Base-by-base conservation (phyloP, 2,113 vertebrate species). In the Burhinus oedicnemus region DNA sequence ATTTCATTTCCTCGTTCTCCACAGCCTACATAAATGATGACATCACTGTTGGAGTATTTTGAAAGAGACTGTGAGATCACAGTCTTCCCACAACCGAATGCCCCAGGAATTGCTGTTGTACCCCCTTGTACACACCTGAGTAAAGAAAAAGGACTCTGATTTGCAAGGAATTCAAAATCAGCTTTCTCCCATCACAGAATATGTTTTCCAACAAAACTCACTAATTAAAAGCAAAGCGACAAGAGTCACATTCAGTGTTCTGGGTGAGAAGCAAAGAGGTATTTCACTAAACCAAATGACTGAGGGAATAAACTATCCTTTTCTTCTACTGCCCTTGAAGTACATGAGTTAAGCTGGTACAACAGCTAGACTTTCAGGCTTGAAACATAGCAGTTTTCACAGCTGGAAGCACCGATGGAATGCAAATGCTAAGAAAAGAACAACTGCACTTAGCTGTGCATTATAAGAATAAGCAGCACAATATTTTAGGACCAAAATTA, bases 1-100 rank as follows among this genome's bases (percentile, higher is more conserved):
- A 99, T 99, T 98, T 99, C 99, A 65, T 99, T 99, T 81, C 99
- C 99, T 98, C 99, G 98, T 97, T 99, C 99, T 86, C 99, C 99
- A 58, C 99, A 99, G 92, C 99, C 99, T 26, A 99, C 99, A 25
- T 99, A 99, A 96, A 99, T 98, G 97, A 99, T 99, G 91, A 99
- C 99, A 47, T 99, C 99, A 64, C 99, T 99, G 98, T 99, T 99
- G 97, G 99, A 99, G 97, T 99, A 99, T 89, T 99, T 99, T 76
- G 99, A 99, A 47, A 99, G 98, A 87, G 99, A 99, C 97, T 99
- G 99, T 4, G 99, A 99, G 97, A 99, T 99, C 95, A 99, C 99
- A 5, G 99, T 99, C 97, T 99, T 99, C 81, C 99, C 99, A 94
- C 99, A 99, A 45, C 99, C 99, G 19, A 99, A 99, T 32, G 99